Conservation (phyloP, 2,113 vertebrate species). For the Ailuropoda melanoleuca region DNA sequence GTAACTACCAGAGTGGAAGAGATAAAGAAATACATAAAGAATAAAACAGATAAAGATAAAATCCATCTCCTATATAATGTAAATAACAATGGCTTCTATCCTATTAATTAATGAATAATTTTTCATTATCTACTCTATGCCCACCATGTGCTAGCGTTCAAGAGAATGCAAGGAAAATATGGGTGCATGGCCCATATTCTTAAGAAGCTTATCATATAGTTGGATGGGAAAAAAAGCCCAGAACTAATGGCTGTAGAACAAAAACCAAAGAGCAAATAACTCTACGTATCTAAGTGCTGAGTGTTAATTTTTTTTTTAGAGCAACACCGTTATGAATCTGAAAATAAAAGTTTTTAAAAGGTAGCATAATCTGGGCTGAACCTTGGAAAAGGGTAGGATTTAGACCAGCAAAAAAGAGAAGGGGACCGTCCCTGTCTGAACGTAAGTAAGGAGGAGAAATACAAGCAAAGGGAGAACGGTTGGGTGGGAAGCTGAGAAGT, state of each 20-base stretch:
- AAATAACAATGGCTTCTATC: conserved; percentile 23
- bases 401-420: background rate
- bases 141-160: background rate
- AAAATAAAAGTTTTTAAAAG: background rate
- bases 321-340: background rate
- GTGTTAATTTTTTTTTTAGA: background rate
- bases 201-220: background rate
- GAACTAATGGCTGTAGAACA: background rate
- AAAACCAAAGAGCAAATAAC: background rate
- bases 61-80: background rate
- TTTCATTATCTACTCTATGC: background rate
- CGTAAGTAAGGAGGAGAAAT: background rate
- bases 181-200: background rate
- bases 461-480: background rate
- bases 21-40: conserved; percentile 27
- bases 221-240: background rate
- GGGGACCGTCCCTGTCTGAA: background rate
- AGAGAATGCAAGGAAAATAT: conserved; percentile 44
- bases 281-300: background rate
- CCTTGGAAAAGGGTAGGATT: background rate
- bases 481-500: background rate
- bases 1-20: background rate
- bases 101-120: conserved; percentile 7
- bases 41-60: conserved; percentile 43
- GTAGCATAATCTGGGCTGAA: background rate